Evolutionary conservation across 2,113 vertebrate species (phyloP), one percentile per base, ranked within the genome.

Genomic region (Spea bombifrons): DNA sequence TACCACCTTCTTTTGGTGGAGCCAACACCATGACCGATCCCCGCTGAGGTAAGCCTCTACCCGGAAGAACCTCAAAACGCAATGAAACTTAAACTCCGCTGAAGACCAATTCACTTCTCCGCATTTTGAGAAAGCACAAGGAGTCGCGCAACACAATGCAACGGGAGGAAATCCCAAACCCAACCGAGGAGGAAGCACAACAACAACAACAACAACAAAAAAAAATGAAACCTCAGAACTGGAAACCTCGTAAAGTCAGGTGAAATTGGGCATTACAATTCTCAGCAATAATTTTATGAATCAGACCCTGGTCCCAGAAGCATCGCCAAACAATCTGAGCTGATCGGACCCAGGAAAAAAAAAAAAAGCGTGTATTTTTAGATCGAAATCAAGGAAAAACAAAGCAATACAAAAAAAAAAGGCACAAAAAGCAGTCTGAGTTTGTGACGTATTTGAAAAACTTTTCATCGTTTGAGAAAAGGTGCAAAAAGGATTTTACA

Each of bases 271-370:
- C 78, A 74, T 80, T 74, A 67, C 10, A 46, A 8, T 73, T 79
- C 63, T 67, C 52, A 80, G 78, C 78, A 80, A 80, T 80, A 80
- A 80, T 74, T 66, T 66, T 73, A 30, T 65, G 61, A 43, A 10
- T 44, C 45, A 10, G 59, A 15, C 66, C 71, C 44, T 59, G 63
- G 12, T 66, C 71, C 63, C 8, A 9, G n/a, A 47, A 49, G 30
- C 67, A 7, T 17, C 16, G 47, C n/a, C 47, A 17, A 15, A 55
- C 50, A 9, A 53, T 10, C 50, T 53, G 50, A 12, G 10, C 7
- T 10, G 7, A 53, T 10, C 50, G 50, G 7, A 53, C 50, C 7
- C 7, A 53, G 10, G 7, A 53, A 53, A 49, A 30, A 8, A 66
- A 65, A 53, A 8, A 3, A 53, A 13, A 50, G 59, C 10, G 17